Evolutionary conservation across 64 coral and sea anemone genomes (phyloP).

Genomic region (Stichodactyla helianthus): DNA sequence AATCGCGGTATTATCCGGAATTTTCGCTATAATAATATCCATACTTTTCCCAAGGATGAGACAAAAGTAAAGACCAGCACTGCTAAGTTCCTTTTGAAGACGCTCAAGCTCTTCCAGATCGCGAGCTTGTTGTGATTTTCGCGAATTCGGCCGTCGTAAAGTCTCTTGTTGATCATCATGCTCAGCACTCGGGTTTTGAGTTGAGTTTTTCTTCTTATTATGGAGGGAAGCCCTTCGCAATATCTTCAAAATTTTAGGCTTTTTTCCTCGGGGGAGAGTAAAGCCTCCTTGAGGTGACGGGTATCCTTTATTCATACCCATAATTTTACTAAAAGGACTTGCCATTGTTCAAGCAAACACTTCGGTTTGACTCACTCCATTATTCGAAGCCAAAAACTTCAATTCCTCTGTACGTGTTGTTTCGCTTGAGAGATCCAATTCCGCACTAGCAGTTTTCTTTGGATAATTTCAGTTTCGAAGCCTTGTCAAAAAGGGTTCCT

Average conservation of each 20-base stretch:
- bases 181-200: not conserved
- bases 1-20: constrained; percentile 86
- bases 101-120: constrained; percentile 88
- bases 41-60: constrained; percentile 71
- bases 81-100: constrained; percentile 84
- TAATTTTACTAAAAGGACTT: constrained; percentile 51
- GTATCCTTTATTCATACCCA: constrained; percentile 23
- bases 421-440: constrained; percentile 15
- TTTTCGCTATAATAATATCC: constrained; percentile 89
- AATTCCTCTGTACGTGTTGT: not conserved
- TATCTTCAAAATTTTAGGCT: constrained; percentile 70
- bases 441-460: not conserved
- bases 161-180: not conserved
- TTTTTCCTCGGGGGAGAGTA: constrained; percentile 28
- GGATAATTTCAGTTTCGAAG: not conserved
- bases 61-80: constrained; percentile 83
- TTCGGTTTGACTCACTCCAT: not conserved
- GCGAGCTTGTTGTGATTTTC: constrained; percentile 48
- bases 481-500: not conserved
- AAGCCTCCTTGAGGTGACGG: not conserved
- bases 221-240: constrained; percentile 71
- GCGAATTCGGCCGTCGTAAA: not conserved
- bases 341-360: constrained; percentile 14
- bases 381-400: not conserved
- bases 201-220: constrained; percentile 33